phyloP scores from a whole-genome alignment of 2,888 invertebrate species.

The Hypercompe scribonia region DNA sequence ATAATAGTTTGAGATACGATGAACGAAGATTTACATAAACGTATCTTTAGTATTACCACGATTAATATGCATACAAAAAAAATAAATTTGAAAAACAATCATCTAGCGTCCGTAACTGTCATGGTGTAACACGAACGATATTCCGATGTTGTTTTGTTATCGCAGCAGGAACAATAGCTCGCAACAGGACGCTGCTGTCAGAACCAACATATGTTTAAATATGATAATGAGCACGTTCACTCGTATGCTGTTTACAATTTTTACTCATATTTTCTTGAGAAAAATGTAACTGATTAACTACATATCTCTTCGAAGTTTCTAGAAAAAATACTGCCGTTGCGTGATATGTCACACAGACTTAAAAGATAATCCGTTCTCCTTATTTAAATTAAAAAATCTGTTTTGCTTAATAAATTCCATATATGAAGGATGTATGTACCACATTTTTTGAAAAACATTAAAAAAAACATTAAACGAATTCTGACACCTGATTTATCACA shows the following conservation, averaged over 20 bases:
- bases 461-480: neutral
- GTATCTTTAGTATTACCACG: too few species aligned
- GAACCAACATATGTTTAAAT: slow-evolving; percentile 38
- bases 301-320: neutral
- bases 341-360: neutral
- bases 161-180: slow-evolving; percentile 52
- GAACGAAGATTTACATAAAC: too few species aligned
- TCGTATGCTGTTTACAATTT: slow-evolving; percentile 11
- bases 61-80: neutral
- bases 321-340: neutral
- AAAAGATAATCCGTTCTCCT: neutral
- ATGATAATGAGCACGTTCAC: slow-evolving; percentile 48
- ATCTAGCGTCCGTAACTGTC: neutral
- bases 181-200: slow-evolving; percentile 52
- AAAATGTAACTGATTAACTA: neutral
- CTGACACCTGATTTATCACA: neutral
- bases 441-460: neutral
- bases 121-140: slow-evolving; percentile 2
- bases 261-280: slow-evolving; percentile 11
- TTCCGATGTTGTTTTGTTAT: slow-evolving; percentile 45
- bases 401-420: neutral
- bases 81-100: neutral
- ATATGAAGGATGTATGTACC: neutral
- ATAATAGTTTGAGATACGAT: too few species aligned
- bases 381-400: neutral